phyloP scores from a whole-genome alignment of 1,140 invertebrate species.

The Chlorops oryzae region DNA sequence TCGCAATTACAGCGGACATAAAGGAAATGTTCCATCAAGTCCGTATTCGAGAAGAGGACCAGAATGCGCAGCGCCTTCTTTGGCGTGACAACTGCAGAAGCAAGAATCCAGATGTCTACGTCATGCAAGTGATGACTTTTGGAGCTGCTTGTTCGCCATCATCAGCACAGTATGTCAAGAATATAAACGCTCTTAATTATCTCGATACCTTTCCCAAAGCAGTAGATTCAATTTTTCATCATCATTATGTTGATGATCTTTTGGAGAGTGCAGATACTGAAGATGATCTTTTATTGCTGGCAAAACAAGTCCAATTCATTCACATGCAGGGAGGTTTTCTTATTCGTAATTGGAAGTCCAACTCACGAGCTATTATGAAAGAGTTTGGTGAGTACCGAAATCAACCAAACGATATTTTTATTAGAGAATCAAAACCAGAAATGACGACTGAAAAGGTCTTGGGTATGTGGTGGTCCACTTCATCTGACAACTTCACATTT shows the following conservation, averaged over 20 bases:
- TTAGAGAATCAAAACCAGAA: neutral
- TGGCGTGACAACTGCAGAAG: constrained; percentile 32
- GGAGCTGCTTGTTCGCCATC: constrained; percentile 36
- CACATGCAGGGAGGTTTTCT: neutral
- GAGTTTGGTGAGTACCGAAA: neutral
- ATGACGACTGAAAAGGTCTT: neutral
- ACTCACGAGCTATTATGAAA: neutral
- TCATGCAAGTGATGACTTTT: constrained; percentile 28
- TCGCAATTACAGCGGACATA: too few relatives aligned
- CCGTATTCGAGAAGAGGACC: constrained; percentile 23
- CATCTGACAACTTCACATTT: neutral
- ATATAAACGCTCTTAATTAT: constrained; percentile 29
- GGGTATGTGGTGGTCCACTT: neutral
- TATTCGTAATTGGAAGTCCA: neutral
- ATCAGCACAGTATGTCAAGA: constrained; percentile 35
- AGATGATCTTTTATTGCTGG: constrained; percentile 15
- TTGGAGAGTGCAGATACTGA: constrained; percentile 28
- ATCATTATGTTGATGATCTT: constrained; percentile 46
- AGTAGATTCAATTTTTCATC: constrained; percentile 22
- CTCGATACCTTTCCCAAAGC: constrained; percentile 17
- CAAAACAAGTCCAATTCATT: neutral
- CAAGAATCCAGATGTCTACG: too few relatives aligned
- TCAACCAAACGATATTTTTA: neutral
- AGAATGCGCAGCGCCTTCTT: constrained; percentile 29
- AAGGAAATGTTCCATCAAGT: constrained; percentile 26